Conservation (phyloP, 2,113 vertebrate species). For the Psilopsiagon aymara region DNA sequence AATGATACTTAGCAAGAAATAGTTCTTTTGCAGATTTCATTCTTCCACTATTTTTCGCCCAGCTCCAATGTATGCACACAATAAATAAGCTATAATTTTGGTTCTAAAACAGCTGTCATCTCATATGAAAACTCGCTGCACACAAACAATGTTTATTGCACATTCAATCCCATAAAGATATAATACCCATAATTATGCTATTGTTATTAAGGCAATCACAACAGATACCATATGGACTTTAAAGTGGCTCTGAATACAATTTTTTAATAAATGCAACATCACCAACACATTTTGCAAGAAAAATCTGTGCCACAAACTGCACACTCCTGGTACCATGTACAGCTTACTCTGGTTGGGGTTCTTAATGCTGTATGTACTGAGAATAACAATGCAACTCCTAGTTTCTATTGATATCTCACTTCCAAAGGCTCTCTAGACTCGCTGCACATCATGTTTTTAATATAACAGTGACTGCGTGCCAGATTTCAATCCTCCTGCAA, state of each 20-base stretch:
- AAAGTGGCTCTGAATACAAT: constrained; percentile 7
- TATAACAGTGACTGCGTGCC: constrained; percentile 33
- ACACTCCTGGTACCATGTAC: neutral
- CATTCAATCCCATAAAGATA: constrained; percentile 39
- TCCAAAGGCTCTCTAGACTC: constrained; percentile 45
- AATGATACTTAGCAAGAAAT: constrained; percentile 39
- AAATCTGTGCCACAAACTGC: neutral
- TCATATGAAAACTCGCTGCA: constrained; percentile 53
- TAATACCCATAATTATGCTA: constrained; percentile 47
- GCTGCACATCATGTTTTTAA: constrained; percentile 51
- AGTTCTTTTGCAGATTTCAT: constrained; percentile 34
- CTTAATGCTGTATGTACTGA: neutral
- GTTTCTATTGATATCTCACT: constrained; percentile 46
- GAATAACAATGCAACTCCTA: constrained; percentile 43
- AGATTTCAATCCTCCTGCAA: constrained; percentile 60
- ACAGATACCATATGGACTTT: constrained; percentile 54
- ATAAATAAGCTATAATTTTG: constrained; percentile 62
- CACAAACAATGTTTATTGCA: constrained; percentile 47
- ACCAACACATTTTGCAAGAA: neutral
- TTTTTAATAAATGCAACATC: neutral
- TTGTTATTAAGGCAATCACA: constrained; percentile 62
- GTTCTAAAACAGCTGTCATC: constrained; percentile 58
- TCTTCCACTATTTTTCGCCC: constrained; percentile 10
- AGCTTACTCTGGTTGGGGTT: neutral
- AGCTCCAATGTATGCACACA: constrained; percentile 46